Conservation (phyloP, 37 sponge, comb jelly and placozoan species). For the Spongilla lacustris region DNA sequence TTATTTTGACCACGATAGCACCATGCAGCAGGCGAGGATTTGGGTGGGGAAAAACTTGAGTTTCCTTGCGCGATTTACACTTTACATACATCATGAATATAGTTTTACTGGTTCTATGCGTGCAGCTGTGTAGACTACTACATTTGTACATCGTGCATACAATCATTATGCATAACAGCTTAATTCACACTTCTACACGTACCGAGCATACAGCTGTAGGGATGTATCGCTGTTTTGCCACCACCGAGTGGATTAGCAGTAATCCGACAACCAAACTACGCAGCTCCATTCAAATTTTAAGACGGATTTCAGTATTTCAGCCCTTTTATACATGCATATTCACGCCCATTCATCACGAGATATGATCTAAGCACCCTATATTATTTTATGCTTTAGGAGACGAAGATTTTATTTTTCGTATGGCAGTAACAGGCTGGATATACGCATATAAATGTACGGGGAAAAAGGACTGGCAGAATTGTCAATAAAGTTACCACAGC, state of each 20-base stretch:
- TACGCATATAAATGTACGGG: constrained; percentile 1
- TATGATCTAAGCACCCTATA: neutral
- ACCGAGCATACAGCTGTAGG: constrained; percentile 1
- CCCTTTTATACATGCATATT: constrained; percentile 1
- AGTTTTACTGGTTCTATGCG: constrained; percentile 1
- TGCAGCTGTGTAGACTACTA: constrained; percentile 1
- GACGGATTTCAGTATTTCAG: neutral
- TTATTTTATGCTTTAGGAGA: constrained; percentile 1
- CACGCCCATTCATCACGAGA: neutral
- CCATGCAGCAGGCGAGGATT: constrained; percentile 1
- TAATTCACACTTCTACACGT: neutral
- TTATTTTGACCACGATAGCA: constrained; percentile 1
- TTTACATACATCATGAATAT: neutral
- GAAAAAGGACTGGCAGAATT: constrained; percentile 1
- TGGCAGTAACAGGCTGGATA: neutral
- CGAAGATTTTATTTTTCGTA: neutral
- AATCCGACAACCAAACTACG: neutral
- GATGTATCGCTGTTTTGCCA: constrained; percentile 1
- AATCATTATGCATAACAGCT: constrained; percentile 1
- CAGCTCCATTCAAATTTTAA: constrained; percentile 1
- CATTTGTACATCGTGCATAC: constrained; percentile 1
- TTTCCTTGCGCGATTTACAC: neutral
- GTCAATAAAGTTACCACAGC: constrained; percentile 1
- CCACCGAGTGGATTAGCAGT: neutral
- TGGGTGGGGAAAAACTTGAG: neutral